phyloP scores from a whole-genome alignment of 2,888 invertebrate species.

The Drosophila anomelani region DNA sequence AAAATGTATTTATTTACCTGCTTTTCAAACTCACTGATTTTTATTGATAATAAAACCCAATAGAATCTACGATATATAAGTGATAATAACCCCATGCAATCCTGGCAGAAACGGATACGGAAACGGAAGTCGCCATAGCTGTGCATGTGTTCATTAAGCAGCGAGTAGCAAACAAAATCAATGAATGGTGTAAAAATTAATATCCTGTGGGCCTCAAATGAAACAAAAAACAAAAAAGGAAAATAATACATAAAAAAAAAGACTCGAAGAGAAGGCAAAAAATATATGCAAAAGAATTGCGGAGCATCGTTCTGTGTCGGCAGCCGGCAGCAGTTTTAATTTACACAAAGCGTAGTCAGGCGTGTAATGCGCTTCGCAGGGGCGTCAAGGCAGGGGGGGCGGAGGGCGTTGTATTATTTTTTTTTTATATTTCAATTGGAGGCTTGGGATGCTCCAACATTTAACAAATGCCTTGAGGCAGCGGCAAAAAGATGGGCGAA shows the following conservation, averaged over 20 bases:
- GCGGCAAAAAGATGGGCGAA: conserved; percentile 26
- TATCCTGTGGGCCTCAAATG: conserved; percentile 75
- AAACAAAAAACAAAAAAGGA: conserved; percentile 48
- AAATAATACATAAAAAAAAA: conserved; percentile 20
- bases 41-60: no score
- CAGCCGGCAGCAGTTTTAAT: conserved; percentile 77
- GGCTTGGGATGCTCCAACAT: conserved; percentile 56
- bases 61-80: no score
- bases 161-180: conserved; percentile 68
- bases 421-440: neutral
- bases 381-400: conserved; percentile 1
- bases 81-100: neutral
- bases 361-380: conserved; percentile 66
- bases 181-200: conserved; percentile 84
- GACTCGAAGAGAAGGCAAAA: conserved; percentile 6
- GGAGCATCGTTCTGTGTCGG: neutral
- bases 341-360: conserved; percentile 80
- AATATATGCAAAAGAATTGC: conserved; percentile 49
- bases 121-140: conserved; percentile 53
- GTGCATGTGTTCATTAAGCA: conserved; percentile 66
- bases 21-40: no score
- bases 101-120: conserved; percentile 52
- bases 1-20: no score
- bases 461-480: conserved; percentile 77
- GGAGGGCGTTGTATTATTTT: neutral